phyloP scores from a whole-genome alignment of 2,797 vertebrate genomes.

The Hapalemur alaotrensis region DNA sequence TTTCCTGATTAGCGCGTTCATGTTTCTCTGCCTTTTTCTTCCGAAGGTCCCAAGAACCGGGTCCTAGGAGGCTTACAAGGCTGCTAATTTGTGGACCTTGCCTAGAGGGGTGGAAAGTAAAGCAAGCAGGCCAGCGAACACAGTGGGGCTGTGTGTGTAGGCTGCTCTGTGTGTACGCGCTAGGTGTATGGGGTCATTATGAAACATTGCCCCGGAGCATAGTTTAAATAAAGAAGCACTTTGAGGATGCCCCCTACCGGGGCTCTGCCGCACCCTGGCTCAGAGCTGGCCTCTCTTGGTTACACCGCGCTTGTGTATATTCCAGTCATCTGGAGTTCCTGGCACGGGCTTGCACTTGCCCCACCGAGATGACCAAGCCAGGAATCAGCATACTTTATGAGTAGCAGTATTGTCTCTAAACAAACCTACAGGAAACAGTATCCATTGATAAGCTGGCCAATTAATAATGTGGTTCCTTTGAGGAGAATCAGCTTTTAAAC shows the following conservation, averaged over 20 bases:
- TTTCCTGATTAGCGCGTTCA: constrained; percentile 35
- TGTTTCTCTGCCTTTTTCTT: constrained; percentile 55
- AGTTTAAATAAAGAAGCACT: constrained; percentile 69
- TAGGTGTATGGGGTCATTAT: constrained; percentile 67
- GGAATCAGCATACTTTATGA: constrained; percentile 51
- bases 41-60: constrained; percentile 5
- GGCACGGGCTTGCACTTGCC: constrained; percentile 57
- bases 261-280: constrained; percentile 10
- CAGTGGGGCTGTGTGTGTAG: constrained; percentile 52
- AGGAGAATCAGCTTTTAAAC: background rate
- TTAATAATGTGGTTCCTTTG: constrained; percentile 30
- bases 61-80: constrained; percentile 42
- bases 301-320: constrained; percentile 30
- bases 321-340: constrained; percentile 40
- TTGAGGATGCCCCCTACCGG: constrained; percentile 54
- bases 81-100: constrained; percentile 58
- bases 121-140: constrained; percentile 44
- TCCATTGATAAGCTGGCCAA: constrained; percentile 38
- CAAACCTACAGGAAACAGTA: constrained; percentile 49
- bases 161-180: background rate
- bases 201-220: constrained; percentile 28
- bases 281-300: constrained; percentile 5
- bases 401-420: constrained; percentile 52
- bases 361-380: constrained; percentile 34
- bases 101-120: constrained; percentile 61